Percentiles rank a stretch among this genome's conserved stretches.
phyloP scores from a whole-genome alignment of 2,797 vertebrate species.

The Astyanax mexicanus region DNA sequence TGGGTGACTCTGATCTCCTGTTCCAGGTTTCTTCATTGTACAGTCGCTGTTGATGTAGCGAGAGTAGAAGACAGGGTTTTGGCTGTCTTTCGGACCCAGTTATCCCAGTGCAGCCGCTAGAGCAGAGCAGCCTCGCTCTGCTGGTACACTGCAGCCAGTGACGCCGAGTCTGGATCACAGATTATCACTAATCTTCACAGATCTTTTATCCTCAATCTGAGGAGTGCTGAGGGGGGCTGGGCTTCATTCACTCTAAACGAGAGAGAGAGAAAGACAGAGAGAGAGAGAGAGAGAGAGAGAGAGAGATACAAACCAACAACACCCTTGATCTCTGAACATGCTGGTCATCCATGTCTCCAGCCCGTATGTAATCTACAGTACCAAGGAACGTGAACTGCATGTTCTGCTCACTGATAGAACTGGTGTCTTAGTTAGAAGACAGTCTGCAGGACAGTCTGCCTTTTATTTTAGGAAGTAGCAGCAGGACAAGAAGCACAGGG shows the following conservation, averaged over 20 bases:
- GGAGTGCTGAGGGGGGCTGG: conserved; percentile 61
- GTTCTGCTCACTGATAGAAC: no score
- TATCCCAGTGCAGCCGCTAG: neutral
- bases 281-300: neutral
- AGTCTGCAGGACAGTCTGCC: no score
- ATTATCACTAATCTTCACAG: conserved; percentile 82
- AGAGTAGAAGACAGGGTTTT: neutral
- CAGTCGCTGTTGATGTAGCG: no score
- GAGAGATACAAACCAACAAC: neutral
- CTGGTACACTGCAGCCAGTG: conserved; percentile 14
- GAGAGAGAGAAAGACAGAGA: neutral
- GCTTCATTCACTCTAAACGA: neutral
- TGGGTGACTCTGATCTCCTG: neutral
- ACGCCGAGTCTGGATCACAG: conserved; percentile 72
- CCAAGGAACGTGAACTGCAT: no score
- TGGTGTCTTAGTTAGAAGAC: no score
- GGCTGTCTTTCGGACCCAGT: neutral
- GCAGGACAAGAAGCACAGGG: no score
- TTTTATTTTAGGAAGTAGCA: no score
- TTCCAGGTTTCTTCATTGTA: neutral
- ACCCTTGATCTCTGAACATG: neutral
- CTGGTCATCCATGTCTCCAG: neutral
- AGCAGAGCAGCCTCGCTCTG: neutral
- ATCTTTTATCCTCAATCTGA: conserved; percentile 71
- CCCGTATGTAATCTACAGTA: no score